Conservation (phyloP, 2,888 invertebrate genomes). For the Auanema sp. region DNA sequence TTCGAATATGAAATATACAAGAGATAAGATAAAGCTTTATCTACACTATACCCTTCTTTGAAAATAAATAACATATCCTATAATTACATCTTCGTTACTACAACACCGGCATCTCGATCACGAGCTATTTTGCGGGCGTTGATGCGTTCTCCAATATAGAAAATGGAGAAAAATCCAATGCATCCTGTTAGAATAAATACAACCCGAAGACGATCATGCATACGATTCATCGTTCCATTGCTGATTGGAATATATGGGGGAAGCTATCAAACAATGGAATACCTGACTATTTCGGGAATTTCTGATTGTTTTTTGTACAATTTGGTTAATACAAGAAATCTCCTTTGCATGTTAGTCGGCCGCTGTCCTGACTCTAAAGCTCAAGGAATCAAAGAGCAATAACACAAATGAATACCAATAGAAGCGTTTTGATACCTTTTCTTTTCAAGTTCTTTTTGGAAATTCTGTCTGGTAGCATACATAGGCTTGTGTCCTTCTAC, state of each 20-base stretch:
- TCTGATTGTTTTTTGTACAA: slow-evolving; percentile 40
- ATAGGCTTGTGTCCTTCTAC: slow-evolving; percentile 17
- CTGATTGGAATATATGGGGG: slow-evolving; percentile 24
- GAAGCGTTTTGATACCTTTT: slow-evolving; percentile 29
- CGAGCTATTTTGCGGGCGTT: slow-evolving; percentile 34
- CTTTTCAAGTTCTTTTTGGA: slow-evolving; percentile 29
- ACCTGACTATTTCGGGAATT: slow-evolving; percentile 54
- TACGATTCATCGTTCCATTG: slow-evolving; percentile 53
- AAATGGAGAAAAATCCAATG: slow-evolving; percentile 42
- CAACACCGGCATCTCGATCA: slow-evolving; percentile 46
- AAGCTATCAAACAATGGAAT: not conserved
- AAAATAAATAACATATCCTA: not conserved
- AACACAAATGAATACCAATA: not conserved
- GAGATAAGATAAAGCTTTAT: not conserved
- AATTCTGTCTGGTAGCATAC: slow-evolving; percentile 38
- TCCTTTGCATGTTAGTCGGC: slow-evolving; percentile 49
- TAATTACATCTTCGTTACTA: slow-evolving; percentile 39
- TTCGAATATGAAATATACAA: slow-evolving; percentile 7
- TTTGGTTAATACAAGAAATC: slow-evolving; percentile 49
- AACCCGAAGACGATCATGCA: slow-evolving; percentile 56
- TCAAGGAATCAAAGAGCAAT: not conserved
- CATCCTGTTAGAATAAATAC: slow-evolving; percentile 49
- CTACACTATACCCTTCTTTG: not conserved
- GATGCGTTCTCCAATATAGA: slow-evolving; percentile 34
- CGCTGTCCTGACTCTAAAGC: slow-evolving; percentile 31